phyloP scores from a whole-genome alignment of 2,797 vertebrate species.

The Neosilurus mollespiculum region DNA sequence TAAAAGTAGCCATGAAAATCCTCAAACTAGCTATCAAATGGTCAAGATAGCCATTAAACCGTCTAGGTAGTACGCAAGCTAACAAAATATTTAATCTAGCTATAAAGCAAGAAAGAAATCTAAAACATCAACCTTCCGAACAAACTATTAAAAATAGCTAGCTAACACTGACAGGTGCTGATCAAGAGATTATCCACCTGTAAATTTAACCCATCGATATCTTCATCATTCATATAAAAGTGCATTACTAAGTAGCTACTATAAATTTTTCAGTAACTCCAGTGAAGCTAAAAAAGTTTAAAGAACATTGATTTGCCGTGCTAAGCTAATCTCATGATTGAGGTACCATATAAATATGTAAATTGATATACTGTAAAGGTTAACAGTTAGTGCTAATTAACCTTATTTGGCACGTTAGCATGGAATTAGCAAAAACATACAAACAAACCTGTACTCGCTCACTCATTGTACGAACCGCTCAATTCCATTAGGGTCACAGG shows the following conservation, averaged over 20 bases:
- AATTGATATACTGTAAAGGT: not conserved
- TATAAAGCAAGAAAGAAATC: not conserved
- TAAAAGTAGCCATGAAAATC: not conserved
- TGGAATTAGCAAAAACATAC: too few relatives aligned
- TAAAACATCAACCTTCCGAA: too few relatives aligned
- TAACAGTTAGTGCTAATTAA: not conserved
- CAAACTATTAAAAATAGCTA: not conserved
- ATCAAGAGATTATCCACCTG: not conserved
- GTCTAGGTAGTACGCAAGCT: not conserved
- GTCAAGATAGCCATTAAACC: not conserved
- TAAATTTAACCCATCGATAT: conserved; percentile 1
- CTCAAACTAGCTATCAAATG: not conserved
- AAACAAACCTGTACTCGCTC: too few relatives aligned
- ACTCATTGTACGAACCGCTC: too few relatives aligned
- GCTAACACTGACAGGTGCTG: not conserved
- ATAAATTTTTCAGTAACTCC: not conserved
- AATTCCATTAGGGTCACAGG: too few relatives aligned
- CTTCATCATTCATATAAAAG: not conserved
- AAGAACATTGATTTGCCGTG: not conserved
- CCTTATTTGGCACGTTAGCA: not conserved
- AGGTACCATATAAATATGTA: not conserved
- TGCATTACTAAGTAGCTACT: not conserved
- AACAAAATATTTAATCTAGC: not conserved
- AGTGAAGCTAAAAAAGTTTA: not conserved
- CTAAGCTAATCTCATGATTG: not conserved